These are phyloP conservation scores for Neodiprion pinetum DNA, from an alignment of 1,140 invertebrate species.

Conservation along the genomic window DNA sequence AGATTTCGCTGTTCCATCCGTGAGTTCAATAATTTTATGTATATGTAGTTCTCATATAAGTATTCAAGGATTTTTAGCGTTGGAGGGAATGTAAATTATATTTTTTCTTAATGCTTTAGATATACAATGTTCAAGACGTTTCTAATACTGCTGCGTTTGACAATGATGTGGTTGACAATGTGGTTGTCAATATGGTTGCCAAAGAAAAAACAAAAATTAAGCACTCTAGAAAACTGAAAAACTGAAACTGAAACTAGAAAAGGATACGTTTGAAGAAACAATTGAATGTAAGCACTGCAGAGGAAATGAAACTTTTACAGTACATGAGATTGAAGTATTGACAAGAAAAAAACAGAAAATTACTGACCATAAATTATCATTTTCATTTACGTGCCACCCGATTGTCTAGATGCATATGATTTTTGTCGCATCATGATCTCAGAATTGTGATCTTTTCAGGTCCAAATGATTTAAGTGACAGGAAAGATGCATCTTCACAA, in stretches of 20 bases:
- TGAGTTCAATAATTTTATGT: neutral
- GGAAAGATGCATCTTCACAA: neutral
- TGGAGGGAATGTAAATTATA: neutral
- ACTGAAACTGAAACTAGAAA: no score
- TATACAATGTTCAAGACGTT: neutral
- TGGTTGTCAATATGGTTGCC: neutral
- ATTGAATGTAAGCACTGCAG: neutral
- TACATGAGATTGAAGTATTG: neutral
- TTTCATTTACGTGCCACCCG: neutral
- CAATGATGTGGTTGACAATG: neutral
- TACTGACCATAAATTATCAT: neutral
- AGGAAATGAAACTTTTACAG: neutral
- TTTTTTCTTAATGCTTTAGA: neutral
- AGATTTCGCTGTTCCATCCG: neutral
- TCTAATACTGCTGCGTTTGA: neutral
- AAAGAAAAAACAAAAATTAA: neutral
- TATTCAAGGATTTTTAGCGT: neutral
- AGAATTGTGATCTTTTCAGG: neutral
- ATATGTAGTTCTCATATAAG: neutral
- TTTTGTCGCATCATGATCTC: neutral
- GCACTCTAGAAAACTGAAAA: neutral
- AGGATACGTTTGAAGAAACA: neutral
- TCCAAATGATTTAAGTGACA: neutral
- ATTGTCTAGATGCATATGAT: neutral
- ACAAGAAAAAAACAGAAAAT: neutral